Evolutionary conservation across 2,888 invertebrate genomes (phyloP).

Genomic region (Argynnis bischoffii): DNA sequence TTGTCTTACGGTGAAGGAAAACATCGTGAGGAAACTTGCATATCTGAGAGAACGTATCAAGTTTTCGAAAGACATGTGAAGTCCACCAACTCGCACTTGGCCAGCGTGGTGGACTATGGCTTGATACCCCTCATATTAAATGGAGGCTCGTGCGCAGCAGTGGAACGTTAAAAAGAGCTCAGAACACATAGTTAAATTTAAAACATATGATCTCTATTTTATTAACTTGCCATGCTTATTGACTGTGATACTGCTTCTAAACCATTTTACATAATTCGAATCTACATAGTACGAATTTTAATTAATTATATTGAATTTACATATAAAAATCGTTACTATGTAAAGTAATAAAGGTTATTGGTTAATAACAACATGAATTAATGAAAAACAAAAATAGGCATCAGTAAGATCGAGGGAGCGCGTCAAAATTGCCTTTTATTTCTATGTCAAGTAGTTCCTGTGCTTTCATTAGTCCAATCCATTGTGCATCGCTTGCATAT

Average conservation of each 20-base stretch:
- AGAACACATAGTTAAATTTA: conserved; percentile 30
- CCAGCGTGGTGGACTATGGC: no score
- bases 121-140: no score
- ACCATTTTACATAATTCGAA: conserved; percentile 1
- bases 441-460: conserved; percentile 61
- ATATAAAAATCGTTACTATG: not conserved
- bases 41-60: no score
- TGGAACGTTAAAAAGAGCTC: no score
- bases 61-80: no score
- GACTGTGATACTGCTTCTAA: conserved; percentile 29
- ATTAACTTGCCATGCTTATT: conserved; percentile 22
- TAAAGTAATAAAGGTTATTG: not conserved
- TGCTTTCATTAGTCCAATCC: conserved; percentile 49
- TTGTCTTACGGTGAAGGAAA: no score
- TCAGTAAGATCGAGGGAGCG: conserved; percentile 16
- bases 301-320: conserved; percentile 12
- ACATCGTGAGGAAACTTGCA: no score
- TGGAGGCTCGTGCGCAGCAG: no score
- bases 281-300: not conserved
- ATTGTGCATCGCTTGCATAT: conserved; percentile 53
- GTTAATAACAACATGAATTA: conserved; percentile 22
- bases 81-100: no score
- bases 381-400: not conserved
- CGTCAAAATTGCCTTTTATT: conserved; percentile 59
- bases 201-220: conserved; percentile 35